phyloP scores from a whole-genome alignment of 2,113 vertebrate species.

The Bos indicus region DNA sequence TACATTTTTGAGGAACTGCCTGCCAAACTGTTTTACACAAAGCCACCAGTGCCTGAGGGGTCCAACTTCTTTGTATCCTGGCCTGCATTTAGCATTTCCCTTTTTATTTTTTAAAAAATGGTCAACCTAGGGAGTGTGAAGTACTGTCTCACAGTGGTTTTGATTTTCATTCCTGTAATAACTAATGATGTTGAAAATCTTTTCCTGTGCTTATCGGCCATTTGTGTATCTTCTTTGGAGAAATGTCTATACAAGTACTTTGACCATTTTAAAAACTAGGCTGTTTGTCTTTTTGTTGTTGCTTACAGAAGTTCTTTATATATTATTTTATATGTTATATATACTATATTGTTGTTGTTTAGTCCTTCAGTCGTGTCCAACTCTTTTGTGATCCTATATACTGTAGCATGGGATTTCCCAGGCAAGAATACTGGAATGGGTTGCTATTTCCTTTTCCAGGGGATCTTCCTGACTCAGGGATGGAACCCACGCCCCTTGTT shows the following conservation, averaged over 20 bases:
- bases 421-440: neutral
- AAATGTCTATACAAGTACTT: neutral
- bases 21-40: neutral
- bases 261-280: neutral
- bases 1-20: neutral
- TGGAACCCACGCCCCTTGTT: neutral
- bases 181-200: neutral
- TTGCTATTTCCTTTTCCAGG: neutral
- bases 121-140: neutral
- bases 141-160: neutral
- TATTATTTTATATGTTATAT: neutral
- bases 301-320: neutral
- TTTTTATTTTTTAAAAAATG: neutral
- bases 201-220: neutral
- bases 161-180: neutral
- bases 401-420: neutral
- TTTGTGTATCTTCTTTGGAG: neutral
- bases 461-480: neutral
- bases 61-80: neutral
- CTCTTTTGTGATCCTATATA: neutral
- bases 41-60: neutral
- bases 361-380: neutral
- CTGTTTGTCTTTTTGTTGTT: neutral
- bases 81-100: neutral
- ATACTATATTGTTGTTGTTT: neutral